Base-by-base conservation (phyloP, 2,888 invertebrate genomes). In the Adelphocoris suturalis region DNA sequence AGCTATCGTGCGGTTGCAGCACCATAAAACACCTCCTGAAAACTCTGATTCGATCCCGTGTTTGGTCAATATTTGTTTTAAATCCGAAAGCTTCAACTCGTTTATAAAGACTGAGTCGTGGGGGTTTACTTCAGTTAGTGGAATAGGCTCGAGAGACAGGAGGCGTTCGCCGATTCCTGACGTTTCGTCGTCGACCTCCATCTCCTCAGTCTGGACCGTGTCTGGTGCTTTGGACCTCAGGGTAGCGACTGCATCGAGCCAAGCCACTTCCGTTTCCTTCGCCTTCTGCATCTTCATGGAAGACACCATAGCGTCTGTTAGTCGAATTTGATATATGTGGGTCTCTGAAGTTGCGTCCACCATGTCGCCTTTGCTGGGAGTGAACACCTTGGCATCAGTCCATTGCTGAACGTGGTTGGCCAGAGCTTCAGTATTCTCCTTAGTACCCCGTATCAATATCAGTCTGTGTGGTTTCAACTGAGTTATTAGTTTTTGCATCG, bases 261-360 rank as follows among this genome's bases (percentile, higher is more conserved):
- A 99, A 0, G 99, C 98, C n/a, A 99, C 95, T 93, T 99, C 99
- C 0, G 97, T 96, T 92, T 98, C 98, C 92, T 96, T 96, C 0
- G 96, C 96, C 92, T 96, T 96, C 91, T 97, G 96, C 94, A 99
- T 98, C 91, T 96, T 95, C 90, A 99, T 93, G 12, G 97, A 96
- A 0, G 97, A 97, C 91, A 99, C 97, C 90, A 99, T 94, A 5
- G 97, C 97, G 94, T 99, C 99, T 0, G 98, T 98, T 76, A 99
- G 94, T 88, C 97, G 96, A 91, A 99, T 91, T 82, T 99, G 99
- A 93, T 98, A 99, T 92, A 99, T 99, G 92, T 99, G 98, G 0
- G 98, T 98, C 94, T 99, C 99, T 0, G 98, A 98, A 0, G 99
- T 99, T 0, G 98, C 99, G 93, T 99, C 99, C 4, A 99, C 95